Evolutionary conservation across 2,888 invertebrate genomes (phyloP).

Genomic region (Caradrina kadenii): DNA sequence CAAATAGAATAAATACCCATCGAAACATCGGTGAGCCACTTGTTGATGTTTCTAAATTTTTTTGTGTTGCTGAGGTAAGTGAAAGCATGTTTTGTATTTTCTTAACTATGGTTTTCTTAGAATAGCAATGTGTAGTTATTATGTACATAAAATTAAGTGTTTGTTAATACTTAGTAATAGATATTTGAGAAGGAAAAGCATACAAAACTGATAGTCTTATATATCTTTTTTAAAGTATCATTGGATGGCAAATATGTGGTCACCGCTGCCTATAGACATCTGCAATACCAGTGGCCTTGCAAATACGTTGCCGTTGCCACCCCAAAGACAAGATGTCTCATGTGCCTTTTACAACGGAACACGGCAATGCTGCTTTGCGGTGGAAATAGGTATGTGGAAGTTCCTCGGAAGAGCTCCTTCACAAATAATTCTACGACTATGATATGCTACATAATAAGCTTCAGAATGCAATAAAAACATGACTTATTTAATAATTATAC

Average conservation of each 20-base stretch:
- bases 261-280: too few species aligned
- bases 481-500: background rate
- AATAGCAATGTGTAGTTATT: background rate
- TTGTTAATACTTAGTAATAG: background rate
- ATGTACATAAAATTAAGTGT: constrained; percentile 33
- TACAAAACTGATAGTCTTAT: too few species aligned
- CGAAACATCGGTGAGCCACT: constrained; percentile 30
- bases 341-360: too few species aligned
- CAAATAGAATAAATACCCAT: constrained; percentile 60
- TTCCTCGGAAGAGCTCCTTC: too few species aligned
- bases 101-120: constrained; percentile 14
- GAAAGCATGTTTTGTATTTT: constrained; percentile 21
- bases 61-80: background rate
- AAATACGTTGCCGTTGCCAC: too few species aligned
- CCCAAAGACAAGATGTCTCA: too few species aligned
- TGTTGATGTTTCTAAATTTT: background rate
- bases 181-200: constrained; percentile 1
- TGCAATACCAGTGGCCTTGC: too few species aligned
- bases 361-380: too few species aligned
- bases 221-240: too few species aligned
- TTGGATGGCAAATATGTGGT: too few species aligned
- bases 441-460: background rate
- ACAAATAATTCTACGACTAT: too few species aligned
- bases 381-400: too few species aligned
- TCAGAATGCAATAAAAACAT: background rate